phyloP scores from a whole-genome alignment of 2,888 invertebrate species.

The Tachystola acroxantha region DNA sequence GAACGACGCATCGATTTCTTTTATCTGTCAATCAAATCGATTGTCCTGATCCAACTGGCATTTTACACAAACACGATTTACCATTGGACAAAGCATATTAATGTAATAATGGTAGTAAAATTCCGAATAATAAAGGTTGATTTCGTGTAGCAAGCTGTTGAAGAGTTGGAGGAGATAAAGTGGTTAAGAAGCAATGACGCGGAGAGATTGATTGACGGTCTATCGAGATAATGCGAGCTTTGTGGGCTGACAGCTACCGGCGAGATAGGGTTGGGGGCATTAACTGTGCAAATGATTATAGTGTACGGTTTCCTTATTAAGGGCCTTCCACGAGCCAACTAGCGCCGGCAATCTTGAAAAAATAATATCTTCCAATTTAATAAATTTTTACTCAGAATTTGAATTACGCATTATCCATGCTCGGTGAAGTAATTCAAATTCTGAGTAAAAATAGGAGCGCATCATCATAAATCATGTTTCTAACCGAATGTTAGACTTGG shows the following conservation, averaged over 20 bases:
- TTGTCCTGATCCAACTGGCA: slow-evolving; percentile 48
- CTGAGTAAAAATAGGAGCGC: no score
- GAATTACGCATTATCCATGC: no score
- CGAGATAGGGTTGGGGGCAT: neutral
- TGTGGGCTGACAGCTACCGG: slow-evolving; percentile 50
- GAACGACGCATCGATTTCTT: slow-evolving; percentile 53
- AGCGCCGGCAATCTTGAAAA: no score
- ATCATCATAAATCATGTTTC: no score
- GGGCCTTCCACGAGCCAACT: no score
- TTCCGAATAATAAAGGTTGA: neutral
- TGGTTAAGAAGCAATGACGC: slow-evolving; percentile 28
- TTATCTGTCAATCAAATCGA: slow-evolving; percentile 67
- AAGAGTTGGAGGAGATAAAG: slow-evolving; percentile 8
- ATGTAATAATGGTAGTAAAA: neutral
- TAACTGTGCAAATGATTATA: neutral
- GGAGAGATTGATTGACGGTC: slow-evolving; percentile 53
- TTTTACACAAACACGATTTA: slow-evolving; percentile 2
- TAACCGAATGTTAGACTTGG: no score
- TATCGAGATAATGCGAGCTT: slow-evolving; percentile 54
- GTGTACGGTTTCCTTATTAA: neutral
- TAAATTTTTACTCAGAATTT: no score
- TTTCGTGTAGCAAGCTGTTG: slow-evolving; percentile 1
- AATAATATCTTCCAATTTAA: no score
- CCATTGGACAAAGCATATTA: neutral
- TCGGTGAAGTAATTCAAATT: no score